phyloP scores from a whole-genome alignment of 2,888 invertebrate species.

The Cantharis flavilabris region DNA sequence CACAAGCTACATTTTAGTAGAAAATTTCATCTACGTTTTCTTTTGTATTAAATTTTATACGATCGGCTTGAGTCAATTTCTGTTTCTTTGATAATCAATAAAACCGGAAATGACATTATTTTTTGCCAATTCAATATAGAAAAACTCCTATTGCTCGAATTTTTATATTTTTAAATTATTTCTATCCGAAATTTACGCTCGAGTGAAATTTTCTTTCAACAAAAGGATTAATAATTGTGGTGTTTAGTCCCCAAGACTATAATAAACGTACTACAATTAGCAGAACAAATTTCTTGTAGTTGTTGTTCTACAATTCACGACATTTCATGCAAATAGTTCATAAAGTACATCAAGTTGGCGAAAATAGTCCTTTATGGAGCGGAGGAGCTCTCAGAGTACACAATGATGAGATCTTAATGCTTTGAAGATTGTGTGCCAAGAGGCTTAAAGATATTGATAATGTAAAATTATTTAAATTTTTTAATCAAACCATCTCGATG shows the following conservation, averaged over 20 bases:
- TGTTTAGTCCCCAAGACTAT: neutral
- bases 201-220: neutral
- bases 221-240: neutral
- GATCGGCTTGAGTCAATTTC: neutral
- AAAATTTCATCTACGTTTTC: neutral
- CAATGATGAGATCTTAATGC: neutral
- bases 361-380: neutral
- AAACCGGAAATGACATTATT: conserved; percentile 18
- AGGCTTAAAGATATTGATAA: neutral
- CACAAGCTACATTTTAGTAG: neutral
- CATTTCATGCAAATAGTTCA: neutral
- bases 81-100: conserved; percentile 5
- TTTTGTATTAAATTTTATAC: neutral
- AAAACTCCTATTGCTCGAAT: neutral
- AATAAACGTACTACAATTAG: neutral
- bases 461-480: neutral
- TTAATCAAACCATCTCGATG: neutral
- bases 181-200: neutral
- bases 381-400: neutral
- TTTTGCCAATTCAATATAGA: conserved; percentile 6
- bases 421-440: neutral
- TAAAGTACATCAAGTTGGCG: neutral
- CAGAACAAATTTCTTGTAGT: neutral
- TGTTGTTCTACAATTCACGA: neutral
- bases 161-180: neutral